Evolutionary conservation across 2,113 vertebrate genomes (phyloP).

Genomic region (Sylvietta virens): DNA sequence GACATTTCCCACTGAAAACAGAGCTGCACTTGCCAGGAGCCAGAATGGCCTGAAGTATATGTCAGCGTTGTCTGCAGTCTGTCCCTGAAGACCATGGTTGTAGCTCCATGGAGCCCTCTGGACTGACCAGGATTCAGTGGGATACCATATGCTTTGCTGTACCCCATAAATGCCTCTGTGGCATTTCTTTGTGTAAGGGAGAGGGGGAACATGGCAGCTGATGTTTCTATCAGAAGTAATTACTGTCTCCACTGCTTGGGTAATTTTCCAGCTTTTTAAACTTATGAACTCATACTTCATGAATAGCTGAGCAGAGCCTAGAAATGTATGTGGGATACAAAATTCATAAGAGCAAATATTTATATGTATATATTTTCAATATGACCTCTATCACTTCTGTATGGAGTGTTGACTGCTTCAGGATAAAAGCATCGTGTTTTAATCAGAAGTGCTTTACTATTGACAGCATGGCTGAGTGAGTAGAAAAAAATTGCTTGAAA

Average conservation of each 20-base stretch:
- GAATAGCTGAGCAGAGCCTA: not conserved
- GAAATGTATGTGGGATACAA: not conserved
- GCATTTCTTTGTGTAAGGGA: not conserved
- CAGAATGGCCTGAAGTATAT: not conserved
- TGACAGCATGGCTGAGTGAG: not conserved
- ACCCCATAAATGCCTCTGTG: not conserved
- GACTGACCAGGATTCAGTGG: not conserved
- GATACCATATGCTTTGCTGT: not conserved
- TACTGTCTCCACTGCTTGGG: not conserved
- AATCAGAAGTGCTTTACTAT: not conserved
- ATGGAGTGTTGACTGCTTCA: not conserved
- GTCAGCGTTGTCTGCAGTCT: not conserved
- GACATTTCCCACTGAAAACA: not conserved
- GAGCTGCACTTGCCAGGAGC: not conserved
- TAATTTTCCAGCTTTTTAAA: not conserved
- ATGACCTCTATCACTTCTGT: not conserved
- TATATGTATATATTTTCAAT: not conserved
- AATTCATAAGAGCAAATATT: not conserved
- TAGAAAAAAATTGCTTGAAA: not conserved
- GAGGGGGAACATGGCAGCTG: slow-evolving; percentile 18
- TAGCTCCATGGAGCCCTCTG: not conserved
- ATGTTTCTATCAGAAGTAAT: slow-evolving; percentile 26
- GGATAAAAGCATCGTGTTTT: not conserved
- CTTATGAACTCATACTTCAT: not conserved
- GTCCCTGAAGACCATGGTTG: not conserved